Evolutionary conservation across 2,797 vertebrate species (phyloP).

Genomic region (Chrysocyon brachyurus): DNA sequence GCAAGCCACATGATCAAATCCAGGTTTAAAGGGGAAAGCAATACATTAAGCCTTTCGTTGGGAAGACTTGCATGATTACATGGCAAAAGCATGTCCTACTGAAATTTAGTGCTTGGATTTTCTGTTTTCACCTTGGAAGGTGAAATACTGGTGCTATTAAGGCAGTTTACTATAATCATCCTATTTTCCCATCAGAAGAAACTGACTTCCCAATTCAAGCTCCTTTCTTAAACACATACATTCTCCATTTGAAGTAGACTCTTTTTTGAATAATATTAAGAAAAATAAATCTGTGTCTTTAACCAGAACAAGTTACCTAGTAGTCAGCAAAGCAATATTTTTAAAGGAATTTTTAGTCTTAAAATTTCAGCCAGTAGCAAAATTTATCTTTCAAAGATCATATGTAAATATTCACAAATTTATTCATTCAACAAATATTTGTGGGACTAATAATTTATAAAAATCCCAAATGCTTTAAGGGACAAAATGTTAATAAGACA

Average conservation of each 20-base stretch:
- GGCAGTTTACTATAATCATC: neutral
- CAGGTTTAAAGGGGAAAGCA: neutral
- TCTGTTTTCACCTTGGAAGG: neutral
- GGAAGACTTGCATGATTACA: neutral
- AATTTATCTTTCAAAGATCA: constrained; percentile 40
- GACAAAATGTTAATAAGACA: neutral
- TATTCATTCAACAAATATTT: constrained; percentile 15
- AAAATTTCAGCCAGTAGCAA: neutral
- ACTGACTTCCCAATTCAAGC: neutral
- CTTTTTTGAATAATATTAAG: constrained; percentile 20
- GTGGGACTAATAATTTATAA: neutral
- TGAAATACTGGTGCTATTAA: neutral
- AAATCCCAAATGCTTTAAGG: neutral
- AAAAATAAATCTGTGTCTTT: neutral
- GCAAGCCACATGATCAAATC: neutral
- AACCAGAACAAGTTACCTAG: neutral
- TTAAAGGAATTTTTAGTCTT: neutral
- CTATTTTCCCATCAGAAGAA: neutral
- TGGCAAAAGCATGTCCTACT: neutral
- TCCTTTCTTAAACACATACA: neutral
- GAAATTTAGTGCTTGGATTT: neutral
- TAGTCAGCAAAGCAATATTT: neutral
- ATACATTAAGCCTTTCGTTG: neutral
- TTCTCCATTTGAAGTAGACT: neutral
- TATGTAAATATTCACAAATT: constrained; percentile 38